These are phyloP conservation scores for Dolomedes plantarius DNA, from an alignment of 2,888 invertebrate genomes.

Conservation along the genomic window DNA sequence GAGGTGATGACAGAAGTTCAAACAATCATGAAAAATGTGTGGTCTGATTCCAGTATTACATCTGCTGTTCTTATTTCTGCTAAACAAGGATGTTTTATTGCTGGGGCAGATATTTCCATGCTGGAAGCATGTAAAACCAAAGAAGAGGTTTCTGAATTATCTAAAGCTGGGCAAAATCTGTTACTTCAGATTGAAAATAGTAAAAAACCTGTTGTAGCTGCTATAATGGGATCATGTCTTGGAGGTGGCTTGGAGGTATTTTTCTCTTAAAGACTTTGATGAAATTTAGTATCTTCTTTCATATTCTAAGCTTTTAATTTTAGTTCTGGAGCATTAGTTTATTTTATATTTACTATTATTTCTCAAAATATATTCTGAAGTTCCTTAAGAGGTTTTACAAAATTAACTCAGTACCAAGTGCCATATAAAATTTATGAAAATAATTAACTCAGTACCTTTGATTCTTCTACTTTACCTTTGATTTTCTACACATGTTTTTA, in stretches of 20 bases:
- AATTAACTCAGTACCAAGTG: too few species aligned
- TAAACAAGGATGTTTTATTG: conserved; percentile 97
- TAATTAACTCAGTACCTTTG: too few species aligned
- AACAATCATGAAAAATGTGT: conserved; percentile 84
- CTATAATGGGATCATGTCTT: conserved; percentile 95
- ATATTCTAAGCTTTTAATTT: too few species aligned
- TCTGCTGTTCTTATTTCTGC: conserved; percentile 95
- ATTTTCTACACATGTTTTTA: too few species aligned
- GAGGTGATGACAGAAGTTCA: conserved; percentile 89
- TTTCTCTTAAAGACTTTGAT: too few species aligned
- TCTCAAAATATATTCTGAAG: too few species aligned
- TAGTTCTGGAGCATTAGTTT: too few species aligned
- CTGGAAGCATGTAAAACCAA: conserved; percentile 83
- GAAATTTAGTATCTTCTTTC: too few species aligned
- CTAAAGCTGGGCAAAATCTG: conserved; percentile 88
- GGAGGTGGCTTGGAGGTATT: conserved; percentile 99
- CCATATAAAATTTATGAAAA: too few species aligned
- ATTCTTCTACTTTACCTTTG: too few species aligned
- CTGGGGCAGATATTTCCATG: conserved; percentile 95
- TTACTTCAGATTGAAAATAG: conserved; percentile 88
- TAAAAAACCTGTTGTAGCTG: conserved; percentile 94
- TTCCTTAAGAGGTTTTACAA: too few species aligned
- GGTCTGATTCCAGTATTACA: conserved; percentile 85
- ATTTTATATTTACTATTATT: too few species aligned
- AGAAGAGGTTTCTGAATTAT: conserved; percentile 85